Base-by-base conservation (phyloP, 2,113 vertebrate species). In the Halichoerus grypus region DNA sequence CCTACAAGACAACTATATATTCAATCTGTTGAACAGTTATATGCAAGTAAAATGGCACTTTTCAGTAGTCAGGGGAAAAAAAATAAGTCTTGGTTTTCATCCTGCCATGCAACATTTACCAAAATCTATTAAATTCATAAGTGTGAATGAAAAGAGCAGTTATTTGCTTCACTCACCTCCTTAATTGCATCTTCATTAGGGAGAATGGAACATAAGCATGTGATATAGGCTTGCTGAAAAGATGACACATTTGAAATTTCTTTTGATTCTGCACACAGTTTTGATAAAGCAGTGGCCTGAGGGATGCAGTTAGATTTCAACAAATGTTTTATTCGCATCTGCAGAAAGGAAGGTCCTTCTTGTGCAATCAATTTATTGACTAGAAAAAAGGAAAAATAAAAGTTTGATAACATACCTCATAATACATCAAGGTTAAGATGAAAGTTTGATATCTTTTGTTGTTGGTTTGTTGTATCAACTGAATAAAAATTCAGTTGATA, bases 281-380 rank as follows among this genome's bases (percentile, higher is more conserved):
- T 99, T 97, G 99, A 99, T 97, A 99, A 98, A 84, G 99, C 98
- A 95, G 99, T 99, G 13, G 99, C 99, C 97, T 99, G 99, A 81
- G 99, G 99, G 87, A 99, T 98, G 98, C 99, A 99, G 81, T 99
- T 99, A 90, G 99, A 99, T 99, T 99, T 99, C 99, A 99, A 99
- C 98, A 99, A 98, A 96, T 99, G 99, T 98, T 99, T 99, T 98
- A 99, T 99, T 79, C 99, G 98, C 99, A 99, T 99, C 98, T 99
- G 99, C 98, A 99, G 99, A 98, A 99, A 99, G 97, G 99, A 99
- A 97, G 99, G 99, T 15, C 99, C 99, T 99, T 99, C 99, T 99
- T 99, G 99, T 98, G 98, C 99, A 98, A 99, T 99, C 98, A 99
- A 99, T 49, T 99, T 99, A 98, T 99, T 99, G 81, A 99, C 99